Base-by-base conservation (phyloP, 2,113 vertebrate species). In the Notiomystis cincta region DNA sequence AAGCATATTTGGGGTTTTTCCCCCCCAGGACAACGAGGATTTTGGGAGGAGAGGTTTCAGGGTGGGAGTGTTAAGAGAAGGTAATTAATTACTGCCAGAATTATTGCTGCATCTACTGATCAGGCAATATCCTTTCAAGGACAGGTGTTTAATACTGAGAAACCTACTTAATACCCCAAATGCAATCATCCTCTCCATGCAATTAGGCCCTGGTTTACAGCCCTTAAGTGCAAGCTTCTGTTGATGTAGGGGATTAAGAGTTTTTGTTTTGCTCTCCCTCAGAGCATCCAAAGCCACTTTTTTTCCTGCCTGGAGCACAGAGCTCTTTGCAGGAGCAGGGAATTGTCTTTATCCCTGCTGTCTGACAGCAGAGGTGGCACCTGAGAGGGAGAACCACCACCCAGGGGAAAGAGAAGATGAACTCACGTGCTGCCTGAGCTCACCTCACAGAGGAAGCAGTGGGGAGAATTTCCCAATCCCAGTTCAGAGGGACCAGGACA, bases 91-190 rank as follows among this genome's bases (percentile, higher is more conserved):
- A 50, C 54, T 9, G 2, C 11, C 78, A 70, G 75, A 33, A 70
- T 85, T 62, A 76, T 65, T 95, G 65, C 78, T 72, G 37, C 27
- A 51, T 20, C 22, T 71, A 33, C 37, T 15, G 62, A 51, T 72
- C 50, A 83, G 62, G n/a, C 89, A 85, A 22, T 15, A 65, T 77
- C 62, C 51, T 92, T 93, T 88, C 88, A 93, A 95, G 75, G 82
- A 31, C 84, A 89, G 54, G 70, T 92, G 70, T 91, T 96, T 86
- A 82, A 87, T 72, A 80, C 35, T 7, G 61, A 85, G 67, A 42
- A 88, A 73, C 6, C 21, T 6, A 60, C 35, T 94, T 88, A 90
- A 80, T 35, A 38, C 47, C 50, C 86, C 40, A 75, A 86, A 93
- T 20, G 25, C 82, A 96, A 84, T 90, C 71, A 93, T 69, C 75